These are phyloP conservation scores for Solenodon paradoxus DNA, from an alignment of 2,113 vertebrate species.

Conservation along the genomic window DNA sequence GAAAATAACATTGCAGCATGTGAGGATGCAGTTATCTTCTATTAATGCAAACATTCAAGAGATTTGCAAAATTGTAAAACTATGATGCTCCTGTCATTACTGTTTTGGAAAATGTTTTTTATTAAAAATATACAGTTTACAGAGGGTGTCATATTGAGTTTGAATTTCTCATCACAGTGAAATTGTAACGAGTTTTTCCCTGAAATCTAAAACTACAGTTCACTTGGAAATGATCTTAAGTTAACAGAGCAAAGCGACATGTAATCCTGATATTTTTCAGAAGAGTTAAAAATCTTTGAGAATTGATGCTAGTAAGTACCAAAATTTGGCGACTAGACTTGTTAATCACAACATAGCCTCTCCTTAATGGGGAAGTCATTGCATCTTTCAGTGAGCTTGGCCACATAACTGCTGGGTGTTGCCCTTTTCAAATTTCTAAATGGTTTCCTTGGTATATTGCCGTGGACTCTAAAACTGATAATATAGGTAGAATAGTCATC, in stretches of 20 bases:
- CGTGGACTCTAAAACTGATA: background rate
- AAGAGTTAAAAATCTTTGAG: background rate
- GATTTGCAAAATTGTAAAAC: background rate
- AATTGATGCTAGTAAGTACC: background rate
- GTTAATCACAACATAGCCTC: background rate
- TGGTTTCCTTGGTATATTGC: background rate
- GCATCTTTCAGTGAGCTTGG: background rate
- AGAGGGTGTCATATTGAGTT: background rate
- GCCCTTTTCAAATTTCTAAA: background rate
- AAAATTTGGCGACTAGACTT: background rate
- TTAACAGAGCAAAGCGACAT: background rate
- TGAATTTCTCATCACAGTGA: background rate
- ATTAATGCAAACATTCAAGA: background rate
- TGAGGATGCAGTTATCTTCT: background rate
- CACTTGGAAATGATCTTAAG: background rate
- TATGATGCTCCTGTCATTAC: background rate
- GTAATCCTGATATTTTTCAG: background rate
- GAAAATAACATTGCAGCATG: background rate
- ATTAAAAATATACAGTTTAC: background rate
- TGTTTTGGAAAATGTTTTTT: slow-evolving; percentile 9
- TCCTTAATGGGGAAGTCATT: background rate
- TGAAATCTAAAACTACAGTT: background rate
- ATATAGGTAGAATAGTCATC: background rate
- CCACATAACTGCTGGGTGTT: background rate
- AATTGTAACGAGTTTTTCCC: background rate